These are phyloP conservation scores for Antigone vipio DNA, from an alignment of 2,113 vertebrate genomes.

Conservation along the genomic window DNA sequence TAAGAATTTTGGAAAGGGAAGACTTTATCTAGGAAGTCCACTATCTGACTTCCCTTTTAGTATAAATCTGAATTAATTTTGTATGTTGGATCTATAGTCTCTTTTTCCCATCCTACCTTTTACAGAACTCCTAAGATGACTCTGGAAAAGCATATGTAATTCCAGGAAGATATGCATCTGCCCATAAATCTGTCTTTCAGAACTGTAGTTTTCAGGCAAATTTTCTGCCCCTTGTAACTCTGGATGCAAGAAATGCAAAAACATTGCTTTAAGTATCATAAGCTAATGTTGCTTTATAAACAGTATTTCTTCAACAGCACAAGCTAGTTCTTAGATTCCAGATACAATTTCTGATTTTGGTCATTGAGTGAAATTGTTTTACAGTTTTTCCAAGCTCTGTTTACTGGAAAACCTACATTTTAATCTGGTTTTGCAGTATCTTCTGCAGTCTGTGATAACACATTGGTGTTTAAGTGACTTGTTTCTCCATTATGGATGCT, in stretches of 20 bases:
- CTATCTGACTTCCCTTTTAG: not conserved
- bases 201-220: not conserved
- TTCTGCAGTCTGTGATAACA: not conserved
- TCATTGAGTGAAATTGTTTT: not conserved
- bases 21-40: not conserved
- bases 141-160: not conserved
- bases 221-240: not conserved
- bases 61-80: not conserved
- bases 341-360: not conserved
- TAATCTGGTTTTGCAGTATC: not conserved
- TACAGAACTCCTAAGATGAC: not conserved
- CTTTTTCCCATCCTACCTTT: not conserved
- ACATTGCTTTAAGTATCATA: not conserved
- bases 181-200: not conserved
- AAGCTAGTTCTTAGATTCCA: not conserved
- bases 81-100: not conserved
- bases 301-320: not conserved
- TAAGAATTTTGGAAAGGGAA: not conserved
- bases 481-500: not conserved
- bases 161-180: not conserved
- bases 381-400: not conserved
- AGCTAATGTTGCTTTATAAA: not conserved
- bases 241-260: not conserved
- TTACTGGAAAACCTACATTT: not conserved
- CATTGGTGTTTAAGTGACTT: not conserved